Evolutionary conservation across 2,888 invertebrate species (phyloP).

Genomic region (Thecocarcelia acutangulata): DNA sequence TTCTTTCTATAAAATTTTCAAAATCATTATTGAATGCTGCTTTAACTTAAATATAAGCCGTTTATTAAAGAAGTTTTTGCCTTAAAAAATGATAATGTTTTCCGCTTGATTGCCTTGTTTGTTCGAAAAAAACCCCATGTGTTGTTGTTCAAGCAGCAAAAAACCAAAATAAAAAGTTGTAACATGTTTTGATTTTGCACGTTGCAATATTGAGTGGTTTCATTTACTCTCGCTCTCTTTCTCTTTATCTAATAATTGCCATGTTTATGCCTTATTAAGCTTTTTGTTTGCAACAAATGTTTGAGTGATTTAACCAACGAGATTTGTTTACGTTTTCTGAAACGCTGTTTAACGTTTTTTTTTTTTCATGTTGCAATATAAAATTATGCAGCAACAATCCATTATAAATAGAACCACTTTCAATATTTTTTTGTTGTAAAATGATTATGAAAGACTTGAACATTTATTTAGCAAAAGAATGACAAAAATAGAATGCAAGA

Average conservation of each 20-base stretch:
- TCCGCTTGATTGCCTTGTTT: constrained; percentile 45
- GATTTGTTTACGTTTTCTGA: constrained; percentile 9
- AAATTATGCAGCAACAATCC: constrained; percentile 17
- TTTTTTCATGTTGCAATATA: constrained; percentile 42
- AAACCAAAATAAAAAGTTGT: constrained; percentile 19
- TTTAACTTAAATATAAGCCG: not conserved
- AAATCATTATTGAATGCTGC: constrained; percentile 29
- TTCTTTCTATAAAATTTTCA: constrained; percentile 43
- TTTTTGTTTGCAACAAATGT: constrained; percentile 6
- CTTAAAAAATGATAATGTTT: constrained; percentile 10
- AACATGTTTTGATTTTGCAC: constrained; percentile 40
- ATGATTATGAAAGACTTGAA: not conserved
- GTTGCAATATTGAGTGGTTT: constrained; percentile 41
- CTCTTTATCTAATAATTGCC: no score
- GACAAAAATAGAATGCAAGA: no score
- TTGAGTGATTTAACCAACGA: constrained; percentile 20
- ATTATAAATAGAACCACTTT: constrained; percentile 21
- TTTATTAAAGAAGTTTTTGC: constrained; percentile 29
- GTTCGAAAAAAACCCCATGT: constrained; percentile 26
- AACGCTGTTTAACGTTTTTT: not conserved
- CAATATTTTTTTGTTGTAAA: not conserved
- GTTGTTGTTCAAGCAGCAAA: constrained; percentile 1
- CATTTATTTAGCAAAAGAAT: not conserved
- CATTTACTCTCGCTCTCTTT: not conserved
- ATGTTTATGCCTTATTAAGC: not conserved